Evolutionary conservation across 2,888 invertebrate genomes (phyloP).

Genomic region (Nymphalis polychloros): DNA sequence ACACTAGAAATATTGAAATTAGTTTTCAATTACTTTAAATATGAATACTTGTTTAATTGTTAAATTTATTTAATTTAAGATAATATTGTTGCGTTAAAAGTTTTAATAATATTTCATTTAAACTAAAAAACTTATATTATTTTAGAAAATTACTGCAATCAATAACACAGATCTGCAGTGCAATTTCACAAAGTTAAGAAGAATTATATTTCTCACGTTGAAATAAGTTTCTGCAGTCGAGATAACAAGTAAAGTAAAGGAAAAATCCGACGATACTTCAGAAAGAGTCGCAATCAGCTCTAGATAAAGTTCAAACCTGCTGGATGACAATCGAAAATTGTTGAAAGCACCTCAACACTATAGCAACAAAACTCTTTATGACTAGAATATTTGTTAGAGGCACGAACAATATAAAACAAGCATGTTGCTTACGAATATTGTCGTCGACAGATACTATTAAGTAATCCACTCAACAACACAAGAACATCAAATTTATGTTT

Average conservation of each 20-base stretch:
- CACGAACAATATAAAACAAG: neutral
- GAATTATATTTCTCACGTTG: constrained; percentile 35
- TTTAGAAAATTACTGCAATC: constrained; percentile 25
- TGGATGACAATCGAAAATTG: constrained; percentile 41
- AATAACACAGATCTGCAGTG: constrained; percentile 29
- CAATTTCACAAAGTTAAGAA: constrained; percentile 33
- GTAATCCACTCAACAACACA: no score
- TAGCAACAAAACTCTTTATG: neutral
- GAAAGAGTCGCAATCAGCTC: constrained; percentile 69
- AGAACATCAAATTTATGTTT: no score
- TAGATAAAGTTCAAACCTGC: constrained; percentile 68
- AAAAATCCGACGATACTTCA: constrained; percentile 65
- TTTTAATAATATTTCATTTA: no score
- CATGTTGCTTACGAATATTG: neutral
- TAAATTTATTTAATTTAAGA: no score
- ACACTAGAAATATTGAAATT: no score
- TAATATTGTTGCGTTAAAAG: no score
- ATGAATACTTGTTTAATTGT: no score
- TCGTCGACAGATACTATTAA: no score
- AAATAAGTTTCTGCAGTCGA: constrained; percentile 49
- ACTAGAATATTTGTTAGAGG: neutral
- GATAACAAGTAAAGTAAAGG: constrained; percentile 53
- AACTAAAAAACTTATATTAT: neutral
- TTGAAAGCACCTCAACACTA: constrained; percentile 4
- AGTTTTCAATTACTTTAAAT: no score